Evolutionary conservation across 2,113 vertebrate genomes (phyloP), one percentile per base, ranked within the genome.

Genomic region (Odontophorus gujanensis): DNA sequence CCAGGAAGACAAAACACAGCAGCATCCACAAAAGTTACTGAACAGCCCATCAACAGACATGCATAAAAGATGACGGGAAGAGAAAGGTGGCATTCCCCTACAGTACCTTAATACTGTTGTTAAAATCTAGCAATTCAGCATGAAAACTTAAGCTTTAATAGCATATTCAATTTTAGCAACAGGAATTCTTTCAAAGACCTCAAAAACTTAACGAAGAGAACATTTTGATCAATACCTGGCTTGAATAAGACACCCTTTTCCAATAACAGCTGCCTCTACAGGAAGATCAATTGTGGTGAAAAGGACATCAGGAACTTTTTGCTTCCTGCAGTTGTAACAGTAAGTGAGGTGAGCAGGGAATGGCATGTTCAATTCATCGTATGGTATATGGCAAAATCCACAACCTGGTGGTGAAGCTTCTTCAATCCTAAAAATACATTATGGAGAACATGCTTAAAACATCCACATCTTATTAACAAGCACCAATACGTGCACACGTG

Each of bases 351-450:
- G 99, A 81, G 99, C 99, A 10, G 99, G 99, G 92, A 99, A 99
- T 1, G 99, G 99, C 99, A 99, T 99, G 95, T 99, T 99, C 92
- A 99, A 89, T 94, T 99, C 99, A 96, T 99, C 99, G 21, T 99
- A 99, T 0, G 99, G 99, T 91, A 99, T 99, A 97, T 99, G 99
- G 95, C 99, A 99, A 97, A 99, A 99, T 67, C 98, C 98, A 97
- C 99, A 99, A 93, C 97, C 98, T 13, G 97, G 97, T 61, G 98
- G 98, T 51, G 98, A 97, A 9, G 97, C 95, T 77, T 99, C 99
- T 72, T 99, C 99, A 93, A 98, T 97, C 97, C 99, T 99, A 97
- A 65, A 92, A 95, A 85, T 32, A 96, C 11, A 88, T 89, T 40
- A 92, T 43, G 67, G 32, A 93, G 73, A 87, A 63, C 32, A 82